Conservation (phyloP, 2,888 invertebrate species). For the Tetheella fluctuosa region DNA sequence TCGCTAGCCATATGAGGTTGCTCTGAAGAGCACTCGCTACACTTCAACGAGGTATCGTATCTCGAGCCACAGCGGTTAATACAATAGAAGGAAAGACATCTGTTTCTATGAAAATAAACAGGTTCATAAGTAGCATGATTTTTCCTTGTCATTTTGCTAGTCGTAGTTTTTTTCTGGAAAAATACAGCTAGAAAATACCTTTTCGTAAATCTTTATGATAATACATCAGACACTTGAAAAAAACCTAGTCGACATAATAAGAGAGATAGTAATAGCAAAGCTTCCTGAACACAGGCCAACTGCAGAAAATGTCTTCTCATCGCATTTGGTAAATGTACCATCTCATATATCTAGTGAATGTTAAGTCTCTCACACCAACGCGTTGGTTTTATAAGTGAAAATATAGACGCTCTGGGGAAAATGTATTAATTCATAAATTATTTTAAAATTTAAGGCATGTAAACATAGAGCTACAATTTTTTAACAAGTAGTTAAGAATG, state of each 20-base stretch:
- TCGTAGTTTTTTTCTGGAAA: neutral
- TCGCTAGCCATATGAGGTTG: slow-evolving; percentile 36
- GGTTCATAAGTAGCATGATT: too few species aligned
- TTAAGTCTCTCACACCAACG: neutral
- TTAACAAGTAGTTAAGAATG: neutral
- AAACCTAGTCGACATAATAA: slow-evolving; percentile 32
- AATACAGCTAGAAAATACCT: too few species aligned
- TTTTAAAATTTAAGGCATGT: slow-evolving; percentile 20
- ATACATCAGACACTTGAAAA: slow-evolving; percentile 31
- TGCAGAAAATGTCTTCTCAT: slow-evolving; percentile 29
- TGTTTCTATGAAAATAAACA: too few species aligned
- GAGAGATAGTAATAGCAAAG: slow-evolving; percentile 34
- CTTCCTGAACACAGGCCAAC: slow-evolving; percentile 29
- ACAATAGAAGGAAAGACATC: neutral
- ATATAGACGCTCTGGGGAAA: slow-evolving; percentile 25
- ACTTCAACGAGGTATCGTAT: slow-evolving; percentile 20
- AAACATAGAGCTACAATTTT: slow-evolving; percentile 1
- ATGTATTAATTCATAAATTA: slow-evolving; percentile 36
- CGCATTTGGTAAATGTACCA: slow-evolving; percentile 10
- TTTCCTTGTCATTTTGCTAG: neutral
- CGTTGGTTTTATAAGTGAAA: slow-evolving; percentile 16
- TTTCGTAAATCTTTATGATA: slow-evolving; percentile 30
- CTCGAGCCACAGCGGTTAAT: slow-evolving; percentile 11
- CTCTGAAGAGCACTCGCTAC: slow-evolving; percentile 30
- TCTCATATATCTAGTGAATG: slow-evolving; percentile 5